These are phyloP conservation scores for Archivesica marissinica DNA, from an alignment of 1,140 invertebrate genomes.

Conservation along the genomic window DNA sequence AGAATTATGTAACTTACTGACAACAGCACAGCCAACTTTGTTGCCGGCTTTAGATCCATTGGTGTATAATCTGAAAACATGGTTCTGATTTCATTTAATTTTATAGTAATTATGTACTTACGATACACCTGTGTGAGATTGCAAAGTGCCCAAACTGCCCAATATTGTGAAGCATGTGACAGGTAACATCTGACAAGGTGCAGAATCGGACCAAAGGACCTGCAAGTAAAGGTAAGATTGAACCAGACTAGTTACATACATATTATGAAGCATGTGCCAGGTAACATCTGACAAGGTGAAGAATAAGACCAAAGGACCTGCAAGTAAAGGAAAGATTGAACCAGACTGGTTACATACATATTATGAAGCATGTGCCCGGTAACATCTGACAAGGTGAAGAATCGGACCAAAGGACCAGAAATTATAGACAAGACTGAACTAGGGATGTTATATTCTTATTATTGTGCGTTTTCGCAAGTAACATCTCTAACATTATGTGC, in stretches of 20 bases:
- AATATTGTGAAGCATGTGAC: conserved; percentile 95
- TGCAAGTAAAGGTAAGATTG: conserved; percentile 84
- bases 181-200: conserved; percentile 91
- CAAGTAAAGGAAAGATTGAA: conserved; percentile 75
- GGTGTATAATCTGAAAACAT: too few relatives aligned
- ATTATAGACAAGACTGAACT: conserved; percentile 73
- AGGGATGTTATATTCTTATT: too few relatives aligned
- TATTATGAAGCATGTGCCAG: conserved; percentile 96
- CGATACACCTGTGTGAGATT: conserved; percentile 97
- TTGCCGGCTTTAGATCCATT: too few relatives aligned
- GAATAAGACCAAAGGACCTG: conserved; percentile 96
- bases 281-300: conserved; percentile 91
- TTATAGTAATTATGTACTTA: conserved; percentile 85
- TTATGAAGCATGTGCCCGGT: conserved; percentile 95
- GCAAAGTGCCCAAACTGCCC: conserved; percentile 98
- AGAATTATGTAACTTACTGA: background rate
- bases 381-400: conserved; percentile 90
- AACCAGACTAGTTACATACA: conserved; percentile 5
- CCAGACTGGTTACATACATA: conserved; percentile 82
- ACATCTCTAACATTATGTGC: too few relatives aligned
- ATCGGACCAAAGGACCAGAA: conserved; percentile 96
- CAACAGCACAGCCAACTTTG: too few relatives aligned
- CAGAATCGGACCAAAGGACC: conserved; percentile 95
- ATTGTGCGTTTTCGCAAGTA: too few relatives aligned
- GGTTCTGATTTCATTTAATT: too few relatives aligned